phyloP scores from a whole-genome alignment of 2,888 invertebrate genomes.

The Panorpa germanica region DNA sequence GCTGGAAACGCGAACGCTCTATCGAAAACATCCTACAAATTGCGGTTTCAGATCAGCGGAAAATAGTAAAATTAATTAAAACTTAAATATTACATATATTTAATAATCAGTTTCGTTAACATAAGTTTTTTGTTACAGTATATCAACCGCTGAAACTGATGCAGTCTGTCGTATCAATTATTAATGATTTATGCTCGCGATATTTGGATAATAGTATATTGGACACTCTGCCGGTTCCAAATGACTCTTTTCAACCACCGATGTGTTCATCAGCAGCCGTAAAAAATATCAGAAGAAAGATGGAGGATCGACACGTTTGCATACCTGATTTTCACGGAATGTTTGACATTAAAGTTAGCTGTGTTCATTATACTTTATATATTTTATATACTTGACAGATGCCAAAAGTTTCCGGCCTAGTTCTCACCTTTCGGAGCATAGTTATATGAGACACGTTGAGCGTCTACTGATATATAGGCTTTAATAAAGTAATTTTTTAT shows the following conservation, averaged over 20 bases:
- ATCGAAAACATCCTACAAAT: constrained; percentile 40
- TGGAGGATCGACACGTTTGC: constrained; percentile 84
- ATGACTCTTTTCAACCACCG: constrained; percentile 25
- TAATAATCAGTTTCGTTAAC: constrained; percentile 1
- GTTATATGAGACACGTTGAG: too few species aligned
- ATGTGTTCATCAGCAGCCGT: constrained; percentile 45
- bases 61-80: constrained; percentile 28
- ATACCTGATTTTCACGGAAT: constrained; percentile 67
- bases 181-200: constrained; percentile 49
- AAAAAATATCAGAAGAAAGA: constrained; percentile 66
- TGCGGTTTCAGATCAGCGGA: constrained; percentile 42
- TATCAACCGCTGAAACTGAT: constrained; percentile 54
- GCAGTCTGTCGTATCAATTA: constrained; percentile 50
- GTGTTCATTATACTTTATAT: background rate
- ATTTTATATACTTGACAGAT: background rate
- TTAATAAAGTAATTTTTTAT: too few species aligned
- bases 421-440: too few species aligned
- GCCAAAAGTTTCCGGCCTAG: too few species aligned
- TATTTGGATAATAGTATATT: constrained; percentile 44
- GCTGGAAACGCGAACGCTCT: constrained; percentile 41
- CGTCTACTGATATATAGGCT: too few species aligned
- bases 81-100: constrained; percentile 8
- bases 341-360: constrained; percentile 60
- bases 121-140: constrained; percentile 28
- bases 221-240: constrained; percentile 39